Percentiles rank a stretch among this genome's conserved stretches.
These are phyloP conservation scores for Poeciliopsis gracilis DNA, from an alignment of 2,797 vertebrate genomes.

Conservation along the genomic window DNA sequence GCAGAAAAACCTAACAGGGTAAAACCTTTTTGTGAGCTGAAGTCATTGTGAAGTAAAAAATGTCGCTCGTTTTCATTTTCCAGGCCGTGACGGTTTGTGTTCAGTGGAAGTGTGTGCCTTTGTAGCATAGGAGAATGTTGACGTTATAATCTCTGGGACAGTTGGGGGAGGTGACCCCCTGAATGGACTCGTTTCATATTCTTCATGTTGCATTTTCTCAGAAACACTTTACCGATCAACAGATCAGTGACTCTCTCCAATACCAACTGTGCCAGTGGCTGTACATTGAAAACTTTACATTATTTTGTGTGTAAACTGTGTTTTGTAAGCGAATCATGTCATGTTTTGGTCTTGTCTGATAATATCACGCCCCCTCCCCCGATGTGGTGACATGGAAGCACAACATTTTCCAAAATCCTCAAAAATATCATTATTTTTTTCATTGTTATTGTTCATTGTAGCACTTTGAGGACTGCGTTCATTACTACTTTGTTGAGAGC, in stretches of 20 bases:
- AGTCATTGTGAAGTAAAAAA: constrained; percentile 4
- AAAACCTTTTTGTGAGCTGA: constrained; percentile 21
- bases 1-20: constrained; percentile 54
- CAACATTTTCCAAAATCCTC: constrained; percentile 53
- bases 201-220: constrained; percentile 45
- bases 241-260: constrained; percentile 54
- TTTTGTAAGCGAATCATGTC: constrained; percentile 56
- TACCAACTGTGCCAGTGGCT: constrained; percentile 68
- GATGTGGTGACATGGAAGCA: constrained; percentile 64
- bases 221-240: constrained; percentile 30
- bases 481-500: constrained; percentile 33
- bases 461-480: constrained; percentile 30
- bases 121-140: constrained; percentile 47
- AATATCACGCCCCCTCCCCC: constrained; percentile 29
- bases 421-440: constrained; percentile 2
- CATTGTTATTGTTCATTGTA: background rate
- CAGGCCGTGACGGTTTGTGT: constrained; percentile 8
- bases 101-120: constrained; percentile 57
- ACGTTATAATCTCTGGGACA: constrained; percentile 27
- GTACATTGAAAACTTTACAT: constrained; percentile 30
- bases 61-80: background rate
- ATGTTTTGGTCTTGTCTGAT: constrained; percentile 28
- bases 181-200: constrained; percentile 38
- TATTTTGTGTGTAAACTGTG: constrained; percentile 49
- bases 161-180: constrained; percentile 15